Base-by-base conservation (phyloP, 1,140 invertebrate species). In the Heliothis subflexa region DNA sequence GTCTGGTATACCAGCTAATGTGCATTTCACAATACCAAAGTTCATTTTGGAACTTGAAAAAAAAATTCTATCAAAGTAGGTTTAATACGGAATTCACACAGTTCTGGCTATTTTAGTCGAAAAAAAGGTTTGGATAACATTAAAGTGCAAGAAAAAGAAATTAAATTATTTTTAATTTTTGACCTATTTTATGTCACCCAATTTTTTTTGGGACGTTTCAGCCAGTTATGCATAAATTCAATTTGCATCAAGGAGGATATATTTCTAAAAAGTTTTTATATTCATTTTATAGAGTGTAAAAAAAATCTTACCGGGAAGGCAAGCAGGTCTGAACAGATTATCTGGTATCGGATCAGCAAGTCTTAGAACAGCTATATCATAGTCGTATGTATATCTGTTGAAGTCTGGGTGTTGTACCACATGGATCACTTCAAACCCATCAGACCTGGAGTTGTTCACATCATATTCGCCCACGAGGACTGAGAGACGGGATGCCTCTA, bases 361-460 rank as follows among this genome's bases (percentile, higher is more conserved):
- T 68, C 96, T 95, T 18, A 98, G 91, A 1, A 98, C 91, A 0
- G 97, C 97, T 73, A 98, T 97, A 84, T 98, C 98, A 85, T 98
- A 97, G 88, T 98, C 96, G 82, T 96, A 97, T 1, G 95, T 97
- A 18, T 95, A 95, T 1, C 95, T 88, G 88, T 97, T 96, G 90
- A 97, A 98, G 55, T 96, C 93, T 14, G 96, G 95, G 84, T 98
- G 97, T 4, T 95, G 91, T 14, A 87, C 85, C 40, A 94, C 93
- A 50, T 91, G 88, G 11, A 82, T 79, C 40, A 95, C 91, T 1
- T 79, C 82, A 64, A 80, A 88, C 0, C 91, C 92, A 0, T 87
- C 87, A 0, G 89, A 83, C 16, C 77, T 70, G 0, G 93, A 87
- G 33, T 82, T 83, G 84, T 91, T 91, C 28, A 93, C 89, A 78